These are phyloP conservation scores for Thereva nobilitata DNA, from an alignment of 2,888 invertebrate genomes.

Conservation along the genomic window DNA sequence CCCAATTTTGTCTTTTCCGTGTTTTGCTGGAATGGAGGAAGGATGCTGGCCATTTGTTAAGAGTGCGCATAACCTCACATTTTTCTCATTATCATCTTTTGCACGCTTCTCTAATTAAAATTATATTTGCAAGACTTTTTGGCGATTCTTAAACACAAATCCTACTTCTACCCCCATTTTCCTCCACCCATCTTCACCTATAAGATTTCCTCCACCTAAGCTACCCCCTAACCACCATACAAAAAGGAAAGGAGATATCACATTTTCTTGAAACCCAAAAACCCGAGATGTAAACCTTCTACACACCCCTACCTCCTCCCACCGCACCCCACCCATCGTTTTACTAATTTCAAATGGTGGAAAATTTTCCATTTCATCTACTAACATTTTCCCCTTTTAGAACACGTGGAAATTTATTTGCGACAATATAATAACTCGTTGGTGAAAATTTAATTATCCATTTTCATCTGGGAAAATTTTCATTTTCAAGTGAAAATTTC, in stretches of 20 bases:
- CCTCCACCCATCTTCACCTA: too few relatives aligned
- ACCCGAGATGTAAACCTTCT: too few relatives aligned
- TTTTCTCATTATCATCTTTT: slow-evolving; percentile 34
- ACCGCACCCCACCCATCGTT: neutral
- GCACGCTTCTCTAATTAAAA: slow-evolving; percentile 30
- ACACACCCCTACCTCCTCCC: neutral
- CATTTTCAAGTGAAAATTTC: slow-evolving; percentile 28
- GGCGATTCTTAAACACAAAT: neutral
- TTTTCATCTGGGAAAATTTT: slow-evolving; percentile 34
- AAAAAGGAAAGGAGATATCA: too few relatives aligned
- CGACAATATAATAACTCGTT: slow-evolving; percentile 35
- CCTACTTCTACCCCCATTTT: too few relatives aligned
- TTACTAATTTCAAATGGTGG: slow-evolving; percentile 5
- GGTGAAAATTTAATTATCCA: slow-evolving; percentile 35
- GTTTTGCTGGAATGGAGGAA: neutral
- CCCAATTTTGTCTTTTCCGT: too few relatives aligned
- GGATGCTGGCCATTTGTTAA: neutral
- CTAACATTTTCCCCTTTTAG: neutral
- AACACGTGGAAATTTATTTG: slow-evolving; percentile 34
- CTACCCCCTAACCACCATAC: too few relatives aligned
- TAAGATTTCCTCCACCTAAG: too few relatives aligned
- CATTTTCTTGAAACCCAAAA: too few relatives aligned
- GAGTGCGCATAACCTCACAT: slow-evolving; percentile 33
- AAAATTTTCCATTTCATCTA: slow-evolving; percentile 18
- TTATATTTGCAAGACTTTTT: slow-evolving; percentile 29